Evolutionary conservation across 2,797 vertebrate genomes (phyloP), one percentile per base, ranked within the genome.

Genomic region (Pelodytes ibericus): DNA sequence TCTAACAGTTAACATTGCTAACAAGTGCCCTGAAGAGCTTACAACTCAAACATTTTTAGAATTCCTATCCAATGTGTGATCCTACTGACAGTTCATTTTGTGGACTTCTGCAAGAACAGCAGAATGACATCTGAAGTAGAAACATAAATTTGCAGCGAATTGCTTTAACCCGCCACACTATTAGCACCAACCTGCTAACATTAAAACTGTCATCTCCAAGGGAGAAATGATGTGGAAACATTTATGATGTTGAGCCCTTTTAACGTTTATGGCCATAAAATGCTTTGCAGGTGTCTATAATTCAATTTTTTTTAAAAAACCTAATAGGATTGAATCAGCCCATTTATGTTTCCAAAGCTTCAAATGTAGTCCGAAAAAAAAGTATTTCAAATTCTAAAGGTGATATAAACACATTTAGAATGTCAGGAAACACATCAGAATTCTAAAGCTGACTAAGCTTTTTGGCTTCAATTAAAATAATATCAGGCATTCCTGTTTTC

Each of bases 401-500:
- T 77, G 80, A 63, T 77, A 80, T 79, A 85, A 81, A 81, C 71
- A 77, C 18, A 62, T 65, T 76, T 56, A 30, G 11, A 15, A 68
- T 31, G 71, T 80, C 81, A 77, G 58, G 72, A 72, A 87, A 75
- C 3, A 18, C 33, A 47, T 81, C 82, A 78, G 71, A 85, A 81
- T 75, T 81, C 72, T 83, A 76, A 77, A 83, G 59, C 41, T 75
- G 5, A 68, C 75, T 85, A 82, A 84, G 65, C 53, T 59, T 75
- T 71, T 81, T 82, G 72, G 80, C 69, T 85, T 59, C 44, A 61
- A 80, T 83, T 83, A 53, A 67, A 80, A 66, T 82, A 80, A 76
- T 81, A 85, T 85, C 81, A 82, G 30, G 27, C 63, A 81, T 80
- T 83, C 84, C 78, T 81, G 71, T 80, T 71, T 85, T 80, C 25